Conservation (phyloP, 2,888 invertebrate species). For the Pyrrhosoma nymphula region DNA sequence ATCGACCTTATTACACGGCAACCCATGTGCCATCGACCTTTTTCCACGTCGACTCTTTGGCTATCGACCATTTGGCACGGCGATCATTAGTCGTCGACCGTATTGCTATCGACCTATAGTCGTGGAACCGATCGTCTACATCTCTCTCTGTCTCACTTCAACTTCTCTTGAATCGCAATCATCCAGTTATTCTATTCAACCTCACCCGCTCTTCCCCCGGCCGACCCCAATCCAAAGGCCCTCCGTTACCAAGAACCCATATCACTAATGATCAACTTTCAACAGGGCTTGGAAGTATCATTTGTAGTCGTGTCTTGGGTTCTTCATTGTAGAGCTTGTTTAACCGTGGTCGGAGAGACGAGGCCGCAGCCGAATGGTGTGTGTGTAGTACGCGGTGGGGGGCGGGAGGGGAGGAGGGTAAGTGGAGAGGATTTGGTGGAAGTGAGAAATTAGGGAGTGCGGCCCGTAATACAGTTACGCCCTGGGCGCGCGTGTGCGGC, state of each 20-base stretch:
- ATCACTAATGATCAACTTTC: not conserved
- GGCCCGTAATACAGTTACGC: not conserved
- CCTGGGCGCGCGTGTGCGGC: not conserved
- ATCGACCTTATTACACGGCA: too few relatives aligned
- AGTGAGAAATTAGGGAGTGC: not conserved
- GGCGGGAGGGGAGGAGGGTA: too few relatives aligned
- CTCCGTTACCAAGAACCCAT: not conserved
- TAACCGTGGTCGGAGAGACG: not conserved
- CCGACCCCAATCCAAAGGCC: not conserved
- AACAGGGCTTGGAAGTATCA: not conserved
- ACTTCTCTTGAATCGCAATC: not conserved
- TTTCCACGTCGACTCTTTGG: too few relatives aligned
- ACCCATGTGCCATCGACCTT: too few relatives aligned
- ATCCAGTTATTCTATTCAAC: too few relatives aligned
- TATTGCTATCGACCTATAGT: too few relatives aligned
- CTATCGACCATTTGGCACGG: too few relatives aligned
- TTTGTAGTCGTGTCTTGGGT: not conserved
- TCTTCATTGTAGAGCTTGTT: not conserved
- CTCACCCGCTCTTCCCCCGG: not conserved
- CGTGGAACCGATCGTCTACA: too few relatives aligned
- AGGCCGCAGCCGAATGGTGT: not conserved
- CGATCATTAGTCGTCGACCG: too few relatives aligned
- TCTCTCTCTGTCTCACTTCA: not conserved
- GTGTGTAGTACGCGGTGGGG: too few relatives aligned
- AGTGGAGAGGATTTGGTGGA: not conserved